These are phyloP conservation scores for Lacerta agilis DNA, from an alignment of 2,797 vertebrate genomes.

Conservation along the genomic window DNA sequence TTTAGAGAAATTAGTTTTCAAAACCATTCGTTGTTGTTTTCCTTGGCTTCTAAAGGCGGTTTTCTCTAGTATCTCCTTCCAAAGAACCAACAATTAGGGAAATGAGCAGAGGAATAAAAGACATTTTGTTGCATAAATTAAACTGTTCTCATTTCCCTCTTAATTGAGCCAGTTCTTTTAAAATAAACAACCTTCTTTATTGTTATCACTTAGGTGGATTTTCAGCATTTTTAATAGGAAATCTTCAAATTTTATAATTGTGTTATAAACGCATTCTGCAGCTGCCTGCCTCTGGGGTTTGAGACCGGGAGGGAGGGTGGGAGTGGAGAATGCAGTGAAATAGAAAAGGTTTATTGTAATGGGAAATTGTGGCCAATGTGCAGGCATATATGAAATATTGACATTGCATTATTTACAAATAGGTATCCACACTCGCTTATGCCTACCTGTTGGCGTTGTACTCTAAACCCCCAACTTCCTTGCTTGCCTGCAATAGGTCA, in stretches of 20 bases:
- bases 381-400: not conserved
- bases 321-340: not conserved
- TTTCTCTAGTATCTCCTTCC: slow-evolving; percentile 6
- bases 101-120: not conserved
- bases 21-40: not conserved
- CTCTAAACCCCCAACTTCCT: slow-evolving; percentile 97
- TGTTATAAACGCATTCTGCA: not conserved
- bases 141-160: slow-evolving; percentile 25
- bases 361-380: not conserved
- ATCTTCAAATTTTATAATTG: slow-evolving; percentile 27
- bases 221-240: slow-evolving; percentile 33
- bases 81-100: not conserved
- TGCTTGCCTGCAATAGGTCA: slow-evolving; percentile 97
- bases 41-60: not conserved
- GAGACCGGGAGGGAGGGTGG: not conserved
- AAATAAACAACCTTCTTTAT: slow-evolving; percentile 33
- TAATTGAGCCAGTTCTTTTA: slow-evolving; percentile 25
- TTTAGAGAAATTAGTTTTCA: not conserved
- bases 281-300: slow-evolving; percentile 9
- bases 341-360: not conserved
- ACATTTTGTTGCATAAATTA: slow-evolving; percentile 6
- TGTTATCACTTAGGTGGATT: slow-evolving; percentile 32
- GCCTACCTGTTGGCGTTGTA: slow-evolving; percentile 95
- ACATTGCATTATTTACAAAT: slow-evolving; percentile 4
- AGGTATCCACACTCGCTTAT: not conserved